These are phyloP conservation scores for Diloba caeruleocephala DNA, from an alignment of 2,888 invertebrate species.

Conservation along the genomic window DNA sequence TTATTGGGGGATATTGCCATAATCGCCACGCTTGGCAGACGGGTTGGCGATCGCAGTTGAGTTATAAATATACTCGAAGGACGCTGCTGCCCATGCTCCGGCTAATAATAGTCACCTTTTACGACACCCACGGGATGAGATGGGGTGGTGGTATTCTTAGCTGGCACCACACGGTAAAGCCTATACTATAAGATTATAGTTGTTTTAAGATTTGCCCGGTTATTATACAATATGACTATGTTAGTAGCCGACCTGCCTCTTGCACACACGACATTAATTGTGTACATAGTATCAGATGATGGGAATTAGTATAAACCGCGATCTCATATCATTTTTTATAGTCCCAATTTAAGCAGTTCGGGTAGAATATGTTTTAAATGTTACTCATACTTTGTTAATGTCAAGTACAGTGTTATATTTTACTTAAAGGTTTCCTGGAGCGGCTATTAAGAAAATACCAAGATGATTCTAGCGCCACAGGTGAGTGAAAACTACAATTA, in stretches of 20 bases:
- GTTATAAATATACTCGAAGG: too few relatives aligned
- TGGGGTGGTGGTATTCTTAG: too few relatives aligned
- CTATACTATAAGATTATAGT: too few relatives aligned
- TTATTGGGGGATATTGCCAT: too few relatives aligned
- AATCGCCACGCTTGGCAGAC: too few relatives aligned
- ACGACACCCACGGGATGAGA: too few relatives aligned
- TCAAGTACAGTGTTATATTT: background rate
- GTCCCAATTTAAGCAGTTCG: background rate
- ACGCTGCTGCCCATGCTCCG: too few relatives aligned
- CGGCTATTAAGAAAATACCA: constrained; percentile 1
- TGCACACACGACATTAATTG: background rate
- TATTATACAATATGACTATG: background rate
- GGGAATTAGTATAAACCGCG: constrained; percentile 11
- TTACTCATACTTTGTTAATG: too few relatives aligned
- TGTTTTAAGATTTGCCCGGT: too few relatives aligned
- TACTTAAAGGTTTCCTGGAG: constrained; percentile 22
- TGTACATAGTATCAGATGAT: background rate
- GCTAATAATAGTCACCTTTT: too few relatives aligned
- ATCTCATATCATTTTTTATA: background rate
- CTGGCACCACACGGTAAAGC: too few relatives aligned
- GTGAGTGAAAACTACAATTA: constrained; percentile 14
- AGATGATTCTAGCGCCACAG: constrained; percentile 27
- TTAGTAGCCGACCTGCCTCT: background rate
- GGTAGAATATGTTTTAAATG: background rate
- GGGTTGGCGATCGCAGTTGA: too few relatives aligned